Evolutionary conservation across 2,113 vertebrate species (phyloP).

Genomic region (Siniperca knerii): DNA sequence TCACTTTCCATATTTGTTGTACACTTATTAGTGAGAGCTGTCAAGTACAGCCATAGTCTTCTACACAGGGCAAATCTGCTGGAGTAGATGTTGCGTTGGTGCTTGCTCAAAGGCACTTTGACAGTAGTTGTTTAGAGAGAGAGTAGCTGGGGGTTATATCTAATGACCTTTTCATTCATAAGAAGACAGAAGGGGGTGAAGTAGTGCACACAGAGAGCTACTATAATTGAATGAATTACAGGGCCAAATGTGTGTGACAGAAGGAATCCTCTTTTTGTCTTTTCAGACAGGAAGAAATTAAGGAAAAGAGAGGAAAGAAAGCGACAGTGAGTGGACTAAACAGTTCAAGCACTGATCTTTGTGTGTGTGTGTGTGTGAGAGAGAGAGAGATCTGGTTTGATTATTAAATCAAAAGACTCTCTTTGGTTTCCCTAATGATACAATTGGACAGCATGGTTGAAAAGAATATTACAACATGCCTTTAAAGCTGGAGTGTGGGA

Average conservation of each 20-base stretch:
- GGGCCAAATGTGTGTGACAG: constrained; percentile 5
- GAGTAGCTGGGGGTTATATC: background rate
- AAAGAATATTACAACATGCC: background rate
- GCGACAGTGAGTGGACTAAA: constrained; percentile 2
- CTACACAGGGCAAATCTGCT: background rate
- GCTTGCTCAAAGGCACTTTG: background rate
- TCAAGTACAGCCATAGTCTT: background rate
- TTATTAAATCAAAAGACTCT: constrained; percentile 4
- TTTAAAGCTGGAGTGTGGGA: background rate
- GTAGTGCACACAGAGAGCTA: background rate
- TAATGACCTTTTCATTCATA: constrained; percentile 15
- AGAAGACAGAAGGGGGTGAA: too few species aligned
- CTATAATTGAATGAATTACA: constrained; percentile 18
- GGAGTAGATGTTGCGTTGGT: background rate
- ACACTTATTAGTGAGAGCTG: background rate
- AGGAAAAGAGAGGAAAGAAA: background rate
- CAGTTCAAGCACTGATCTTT: constrained; percentile 17
- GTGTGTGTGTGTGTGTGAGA: background rate
- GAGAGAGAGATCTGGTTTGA: background rate
- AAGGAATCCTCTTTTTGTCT: background rate
- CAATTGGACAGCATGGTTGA: background rate
- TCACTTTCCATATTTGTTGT: background rate
- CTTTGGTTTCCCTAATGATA: background rate
- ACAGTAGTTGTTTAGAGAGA: background rate
- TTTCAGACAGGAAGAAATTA: constrained; percentile 1